Conservation (phyloP, 2,797 vertebrate genomes). For the Chrysocyon brachyurus region DNA sequence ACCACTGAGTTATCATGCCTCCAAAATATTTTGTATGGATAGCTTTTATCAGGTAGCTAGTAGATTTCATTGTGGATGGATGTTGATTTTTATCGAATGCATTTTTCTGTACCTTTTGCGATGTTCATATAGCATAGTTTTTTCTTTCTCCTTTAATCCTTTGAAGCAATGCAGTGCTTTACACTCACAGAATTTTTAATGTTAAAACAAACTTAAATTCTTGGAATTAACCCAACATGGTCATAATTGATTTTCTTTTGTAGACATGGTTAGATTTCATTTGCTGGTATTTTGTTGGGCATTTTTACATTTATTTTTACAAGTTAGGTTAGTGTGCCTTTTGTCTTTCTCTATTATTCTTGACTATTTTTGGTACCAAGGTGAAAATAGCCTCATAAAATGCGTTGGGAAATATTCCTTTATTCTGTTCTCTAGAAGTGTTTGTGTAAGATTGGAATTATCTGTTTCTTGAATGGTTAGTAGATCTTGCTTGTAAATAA, state of each 20-base stretch:
- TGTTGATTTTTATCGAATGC: neutral
- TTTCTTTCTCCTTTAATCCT: conserved; percentile 2
- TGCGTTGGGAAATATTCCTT: neutral
- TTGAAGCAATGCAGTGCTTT: neutral
- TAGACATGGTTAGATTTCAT: neutral
- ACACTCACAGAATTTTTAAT: conserved; percentile 1
- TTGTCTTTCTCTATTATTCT: conserved; percentile 47
- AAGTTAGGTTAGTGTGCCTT: neutral
- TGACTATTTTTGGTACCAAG: conserved; percentile 17
- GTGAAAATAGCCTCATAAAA: conserved; percentile 35
- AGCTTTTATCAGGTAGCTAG: neutral
- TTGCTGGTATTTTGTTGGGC: conserved; percentile 56
- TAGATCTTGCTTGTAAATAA: neutral
- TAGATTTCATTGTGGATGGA: neutral
- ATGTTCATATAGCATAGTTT: neutral
- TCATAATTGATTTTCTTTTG: conserved; percentile 57
- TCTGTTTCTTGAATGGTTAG: neutral
- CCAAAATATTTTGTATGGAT: neutral
- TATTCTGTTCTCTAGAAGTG: neutral
- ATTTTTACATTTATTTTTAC: conserved; percentile 26
- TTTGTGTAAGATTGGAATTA: conserved; percentile 25
- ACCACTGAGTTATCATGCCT: neutral
- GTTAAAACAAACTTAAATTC: conserved; percentile 25
- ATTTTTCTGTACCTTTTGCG: conserved; percentile 47
- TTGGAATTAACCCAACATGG: neutral